Percentiles rank a stretch among this genome's conserved stretches.
Evolutionary conservation across 2,113 vertebrate genomes (phyloP).

Genomic region (Malurus elegans): DNA sequence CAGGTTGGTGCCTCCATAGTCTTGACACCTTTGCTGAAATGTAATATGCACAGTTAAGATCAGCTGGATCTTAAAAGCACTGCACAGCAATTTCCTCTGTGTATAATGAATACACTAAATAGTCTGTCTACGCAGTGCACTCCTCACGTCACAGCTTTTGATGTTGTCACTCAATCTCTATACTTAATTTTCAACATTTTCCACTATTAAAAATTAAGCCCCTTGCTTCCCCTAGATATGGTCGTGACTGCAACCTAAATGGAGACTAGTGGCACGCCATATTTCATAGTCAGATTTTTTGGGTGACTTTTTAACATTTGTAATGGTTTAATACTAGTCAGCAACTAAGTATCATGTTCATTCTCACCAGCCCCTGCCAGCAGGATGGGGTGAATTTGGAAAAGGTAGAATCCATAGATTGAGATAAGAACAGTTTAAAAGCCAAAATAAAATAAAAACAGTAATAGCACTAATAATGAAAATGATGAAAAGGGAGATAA

Average conservation of each 20-base stretch:
- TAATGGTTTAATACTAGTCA: neutral
- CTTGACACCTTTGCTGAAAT: neutral
- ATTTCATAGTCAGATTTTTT: neutral
- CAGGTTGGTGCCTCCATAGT: neutral
- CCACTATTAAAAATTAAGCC: neutral
- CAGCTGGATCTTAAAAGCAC: neutral
- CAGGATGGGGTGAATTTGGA: neutral
- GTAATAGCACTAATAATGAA: neutral
- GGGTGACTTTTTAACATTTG: neutral
- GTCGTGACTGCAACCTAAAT: neutral
- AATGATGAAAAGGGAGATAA: neutral
- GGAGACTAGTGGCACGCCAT: neutral
- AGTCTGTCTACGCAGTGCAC: neutral
- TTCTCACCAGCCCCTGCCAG: neutral
- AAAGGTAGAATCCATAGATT: neutral
- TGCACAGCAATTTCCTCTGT: neutral
- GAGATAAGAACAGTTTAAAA: neutral
- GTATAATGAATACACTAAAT: neutral
- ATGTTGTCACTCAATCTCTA: neutral
- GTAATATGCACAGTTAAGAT: neutral
- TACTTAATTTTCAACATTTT: neutral
- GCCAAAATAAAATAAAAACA: neutral
- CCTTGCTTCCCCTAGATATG: neutral
- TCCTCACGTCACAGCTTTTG: neutral
- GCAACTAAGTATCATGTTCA: neutral